phyloP scores from a whole-genome alignment of 2,888 invertebrate species.

The Muschampia plurimacula region DNA sequence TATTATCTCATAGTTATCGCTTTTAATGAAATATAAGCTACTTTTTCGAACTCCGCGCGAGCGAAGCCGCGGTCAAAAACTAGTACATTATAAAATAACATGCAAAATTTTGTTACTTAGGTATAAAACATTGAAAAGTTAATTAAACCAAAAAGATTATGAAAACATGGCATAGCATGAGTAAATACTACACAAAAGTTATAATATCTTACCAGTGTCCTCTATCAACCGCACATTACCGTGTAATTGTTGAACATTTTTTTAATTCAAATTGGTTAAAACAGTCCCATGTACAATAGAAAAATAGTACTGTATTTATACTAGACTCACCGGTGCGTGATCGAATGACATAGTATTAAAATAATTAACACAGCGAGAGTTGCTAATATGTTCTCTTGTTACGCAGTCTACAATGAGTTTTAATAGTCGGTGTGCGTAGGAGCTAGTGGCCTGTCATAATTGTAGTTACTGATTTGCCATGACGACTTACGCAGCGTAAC shows the following conservation, averaged over 20 bases:
- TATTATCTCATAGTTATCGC: too few species aligned
- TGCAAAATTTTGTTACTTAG: too few species aligned
- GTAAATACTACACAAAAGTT: too few species aligned
- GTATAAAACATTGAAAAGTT: too few species aligned
- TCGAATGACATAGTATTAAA: constrained; percentile 54
- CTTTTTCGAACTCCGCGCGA: too few species aligned
- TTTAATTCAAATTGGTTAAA: background rate
- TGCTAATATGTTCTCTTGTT: constrained; percentile 44
- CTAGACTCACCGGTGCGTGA: constrained; percentile 39
- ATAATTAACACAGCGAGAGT: constrained; percentile 51
- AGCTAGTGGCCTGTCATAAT: constrained; percentile 30
- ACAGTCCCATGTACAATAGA: constrained; percentile 20
- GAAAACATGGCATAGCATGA: too few species aligned
- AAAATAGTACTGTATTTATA: constrained; percentile 32
- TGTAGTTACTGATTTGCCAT: constrained; percentile 27
- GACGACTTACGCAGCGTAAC: constrained; percentile 28
- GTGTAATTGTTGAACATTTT: background rate
- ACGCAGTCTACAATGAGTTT: constrained; percentile 19
- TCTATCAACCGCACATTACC: background rate
- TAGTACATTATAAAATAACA: too few species aligned
- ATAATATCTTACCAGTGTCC: too few species aligned
- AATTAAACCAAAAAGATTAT: too few species aligned
- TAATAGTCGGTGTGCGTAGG: constrained; percentile 7
- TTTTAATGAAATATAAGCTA: too few species aligned
- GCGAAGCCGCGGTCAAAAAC: too few species aligned